Conservation (phyloP, 23 tunicate genomes). For the Pegea sp. region DNA sequence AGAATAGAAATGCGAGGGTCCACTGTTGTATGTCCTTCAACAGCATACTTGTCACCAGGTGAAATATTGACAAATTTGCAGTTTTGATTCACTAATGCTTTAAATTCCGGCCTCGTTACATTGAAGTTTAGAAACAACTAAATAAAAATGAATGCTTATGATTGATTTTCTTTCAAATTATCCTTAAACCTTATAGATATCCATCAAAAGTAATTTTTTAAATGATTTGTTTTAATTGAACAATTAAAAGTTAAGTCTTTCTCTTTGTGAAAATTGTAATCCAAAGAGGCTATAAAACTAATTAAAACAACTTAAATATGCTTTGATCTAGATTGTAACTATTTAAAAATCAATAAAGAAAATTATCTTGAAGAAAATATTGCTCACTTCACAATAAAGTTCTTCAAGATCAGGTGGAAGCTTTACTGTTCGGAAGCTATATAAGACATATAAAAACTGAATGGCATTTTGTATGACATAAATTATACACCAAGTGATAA, state of each 20-base stretch:
- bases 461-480: constrained; percentile 34
- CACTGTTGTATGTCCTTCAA: constrained; percentile 63
- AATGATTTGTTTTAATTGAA: no score
- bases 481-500: constrained; percentile 30
- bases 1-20: constrained; percentile 72
- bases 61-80: constrained; percentile 72
- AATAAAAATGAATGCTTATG: no score
- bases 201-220: no score
- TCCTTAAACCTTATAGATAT: no score
- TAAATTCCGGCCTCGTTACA: constrained; percentile 38
- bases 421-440: constrained; percentile 18
- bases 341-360: no score
- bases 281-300: no score
- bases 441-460: constrained; percentile 24
- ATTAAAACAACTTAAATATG: no score
- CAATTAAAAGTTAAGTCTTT: no score
- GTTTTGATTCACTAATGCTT: constrained; percentile 41
- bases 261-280: no score
- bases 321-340: no score
- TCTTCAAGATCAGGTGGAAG: constrained; percentile 44
- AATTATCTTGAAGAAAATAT: no score
- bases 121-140: constrained; percentile 55
- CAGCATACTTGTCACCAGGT: constrained; percentile 80
- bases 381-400: constrained; percentile 23
- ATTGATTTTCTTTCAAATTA: no score